Evolutionary conservation across 2,888 invertebrate genomes (phyloP).

Genomic region (Zhengitettix transpicula): DNA sequence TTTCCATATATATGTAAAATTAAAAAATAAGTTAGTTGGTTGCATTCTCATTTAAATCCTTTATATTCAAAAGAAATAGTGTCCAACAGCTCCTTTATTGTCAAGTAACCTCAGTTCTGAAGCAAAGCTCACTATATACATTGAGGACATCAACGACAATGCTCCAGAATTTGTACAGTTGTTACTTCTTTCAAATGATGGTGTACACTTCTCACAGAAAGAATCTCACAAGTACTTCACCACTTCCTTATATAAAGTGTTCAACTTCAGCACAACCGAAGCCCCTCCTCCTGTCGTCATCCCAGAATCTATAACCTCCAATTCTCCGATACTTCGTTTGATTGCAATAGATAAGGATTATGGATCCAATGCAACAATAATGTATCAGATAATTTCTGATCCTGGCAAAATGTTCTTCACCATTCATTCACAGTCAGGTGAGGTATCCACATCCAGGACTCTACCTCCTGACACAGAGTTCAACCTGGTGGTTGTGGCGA

Average conservation of each 20-base stretch:
- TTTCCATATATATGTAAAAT: no score
- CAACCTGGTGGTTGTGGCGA: constrained; percentile 47
- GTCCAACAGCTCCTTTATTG: no score
- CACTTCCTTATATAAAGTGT: not conserved
- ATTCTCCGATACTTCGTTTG: constrained; percentile 48
- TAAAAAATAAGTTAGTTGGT: no score
- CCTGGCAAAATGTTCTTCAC: constrained; percentile 47
- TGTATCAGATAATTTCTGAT: no score
- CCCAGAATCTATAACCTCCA: constrained; percentile 54
- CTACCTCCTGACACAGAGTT: constrained; percentile 61
- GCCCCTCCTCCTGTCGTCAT: constrained; percentile 46
- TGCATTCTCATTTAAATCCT: no score
- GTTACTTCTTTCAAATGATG: constrained; percentile 41
- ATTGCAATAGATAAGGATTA: constrained; percentile 57
- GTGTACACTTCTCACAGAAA: no score
- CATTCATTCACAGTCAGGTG: constrained; percentile 58
- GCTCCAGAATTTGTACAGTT: constrained; percentile 53
- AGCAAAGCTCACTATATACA: constrained; percentile 48
- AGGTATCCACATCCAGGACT: constrained; percentile 50
- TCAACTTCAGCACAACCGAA: not conserved
- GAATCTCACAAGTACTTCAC: not conserved
- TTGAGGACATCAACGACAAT: constrained; percentile 73
- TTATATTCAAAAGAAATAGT: no score
- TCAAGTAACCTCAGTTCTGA: constrained; percentile 55
- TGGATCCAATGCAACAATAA: constrained; percentile 49